Evolutionary conservation across 2,888 invertebrate genomes (phyloP).

Genomic region (Leptarthrus brevirostris): DNA sequence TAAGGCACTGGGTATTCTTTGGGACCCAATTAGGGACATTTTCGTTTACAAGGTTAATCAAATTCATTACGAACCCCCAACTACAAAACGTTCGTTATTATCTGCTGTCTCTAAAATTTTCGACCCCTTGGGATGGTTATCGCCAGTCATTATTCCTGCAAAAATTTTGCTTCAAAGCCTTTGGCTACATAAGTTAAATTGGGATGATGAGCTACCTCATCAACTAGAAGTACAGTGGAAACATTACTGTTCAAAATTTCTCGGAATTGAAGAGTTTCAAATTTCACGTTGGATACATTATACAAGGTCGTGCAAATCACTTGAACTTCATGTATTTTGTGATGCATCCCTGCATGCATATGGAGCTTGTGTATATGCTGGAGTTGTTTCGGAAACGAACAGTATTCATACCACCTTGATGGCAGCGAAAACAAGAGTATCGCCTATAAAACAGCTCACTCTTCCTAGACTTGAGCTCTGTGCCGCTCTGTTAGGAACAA

Average conservation of each 20-base stretch:
- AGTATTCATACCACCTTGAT: slow-evolving; percentile 39
- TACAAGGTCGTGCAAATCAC: not conserved
- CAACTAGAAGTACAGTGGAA: not conserved
- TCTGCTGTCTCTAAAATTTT: not conserved
- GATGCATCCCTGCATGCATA: slow-evolving; percentile 52
- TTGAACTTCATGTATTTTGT: slow-evolving; percentile 51
- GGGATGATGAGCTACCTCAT: slow-evolving; percentile 6
- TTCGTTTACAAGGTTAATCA: not conserved
- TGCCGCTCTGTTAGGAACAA: slow-evolving; percentile 21
- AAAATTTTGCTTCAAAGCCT: not conserved
- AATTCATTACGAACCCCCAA: not conserved
- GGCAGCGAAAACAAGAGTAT: slow-evolving; percentile 50
- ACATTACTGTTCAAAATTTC: not conserved
- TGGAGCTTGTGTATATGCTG: slow-evolving; percentile 40
- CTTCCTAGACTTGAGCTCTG: slow-evolving; percentile 52
- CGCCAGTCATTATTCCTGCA: not conserved
- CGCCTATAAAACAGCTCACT: slow-evolving; percentile 48
- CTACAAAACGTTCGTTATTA: not conserved
- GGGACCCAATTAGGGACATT: not conserved
- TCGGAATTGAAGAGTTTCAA: not conserved
- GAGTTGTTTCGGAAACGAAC: not conserved
- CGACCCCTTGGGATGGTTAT: not conserved
- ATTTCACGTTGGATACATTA: not conserved
- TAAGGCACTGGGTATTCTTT: not conserved
- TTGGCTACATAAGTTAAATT: not conserved